Evolutionary conservation across 2,113 vertebrate species (phyloP), one percentile per base, ranked within the genome.

Genomic region (Asarcornis scutulata): DNA sequence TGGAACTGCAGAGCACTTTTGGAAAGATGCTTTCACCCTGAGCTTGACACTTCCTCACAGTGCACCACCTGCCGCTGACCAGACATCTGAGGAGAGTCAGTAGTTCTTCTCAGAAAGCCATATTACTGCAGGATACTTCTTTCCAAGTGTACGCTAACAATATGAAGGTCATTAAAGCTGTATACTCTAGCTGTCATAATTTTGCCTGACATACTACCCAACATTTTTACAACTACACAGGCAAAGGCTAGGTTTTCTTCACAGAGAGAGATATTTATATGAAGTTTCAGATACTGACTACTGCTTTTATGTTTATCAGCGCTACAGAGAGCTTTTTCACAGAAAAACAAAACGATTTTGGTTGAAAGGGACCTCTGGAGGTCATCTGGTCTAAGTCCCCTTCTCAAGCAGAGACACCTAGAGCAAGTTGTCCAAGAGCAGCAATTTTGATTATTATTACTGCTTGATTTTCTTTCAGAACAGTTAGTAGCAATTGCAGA

Each of bases 381-480:
- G 50, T 52, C 50, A 25, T 25, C 23, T 52, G 11, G 23, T 52
- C 50, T 23, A 52, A 52, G 21, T 23, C 23, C 50, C 22, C 22
- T 52, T 23, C 50, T 52, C 50, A 52, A 52, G 50, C 12, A 52
- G 23, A 23, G 22, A 50, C 23, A 52, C 50, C 50, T 52, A 52
- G 22, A 52, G 12, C 50, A 52, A 25, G 50, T 52, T 23, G 22
- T 12, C 23, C 50, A 25, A 21, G 50, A 52, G 50, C 6, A 13
- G 50, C 50, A 52, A 25, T 52, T 52, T 25, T 52, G 21, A 91
- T 52, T 72, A 76, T 79, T 72, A 85, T 72, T 46, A 34, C 17
- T 18, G 17, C 46, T 52, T 31, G 40, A 79, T 55, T 89, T 91
- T 93, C 88, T 79, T 82, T 75, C 56, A 72, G 38, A 62, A 84